phyloP scores from a whole-genome alignment of 1,140 invertebrate species.

The Diachasmimorpha longicaudata region DNA sequence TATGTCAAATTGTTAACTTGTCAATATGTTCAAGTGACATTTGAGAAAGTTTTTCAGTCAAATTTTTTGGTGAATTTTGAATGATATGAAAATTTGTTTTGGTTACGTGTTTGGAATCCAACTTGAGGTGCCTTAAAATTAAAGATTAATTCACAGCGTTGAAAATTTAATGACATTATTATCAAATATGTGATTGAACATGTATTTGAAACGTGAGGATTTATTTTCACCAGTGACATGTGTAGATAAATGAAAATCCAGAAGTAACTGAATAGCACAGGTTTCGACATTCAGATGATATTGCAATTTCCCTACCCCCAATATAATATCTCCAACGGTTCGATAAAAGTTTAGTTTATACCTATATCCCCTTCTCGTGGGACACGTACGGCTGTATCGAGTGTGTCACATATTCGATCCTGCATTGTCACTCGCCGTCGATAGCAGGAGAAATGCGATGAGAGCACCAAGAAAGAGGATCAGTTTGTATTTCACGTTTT shows the following conservation, averaged over 20 bases:
- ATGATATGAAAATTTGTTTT: too few relatives aligned
- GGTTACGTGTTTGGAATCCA: too few relatives aligned
- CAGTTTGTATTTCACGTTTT: slow-evolving; percentile 2
- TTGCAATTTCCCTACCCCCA: neutral
- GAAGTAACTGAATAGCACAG: neutral
- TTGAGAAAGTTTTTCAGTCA: too few relatives aligned
- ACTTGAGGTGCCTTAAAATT: too few relatives aligned
- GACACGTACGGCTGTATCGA: neutral
- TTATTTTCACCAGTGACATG: neutral
- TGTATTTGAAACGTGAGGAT: neutral
- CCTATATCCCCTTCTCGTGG: neutral
- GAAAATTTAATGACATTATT: too few relatives aligned
- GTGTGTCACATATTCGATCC: slow-evolving; percentile 1
- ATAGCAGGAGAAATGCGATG: slow-evolving; percentile 9
- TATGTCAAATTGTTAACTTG: too few relatives aligned
- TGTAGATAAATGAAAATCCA: neutral
- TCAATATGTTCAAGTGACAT: neutral
- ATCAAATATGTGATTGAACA: neutral
- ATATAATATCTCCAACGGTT: neutral
- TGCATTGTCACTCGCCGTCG: slow-evolving; percentile 5
- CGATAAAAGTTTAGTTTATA: neutral
- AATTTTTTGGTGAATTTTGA: too few relatives aligned
- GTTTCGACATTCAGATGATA: neutral
- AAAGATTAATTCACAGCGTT: too few relatives aligned
- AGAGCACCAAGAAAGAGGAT: slow-evolving; percentile 7